These are phyloP conservation scores for Tetragnatha versicolor DNA, from an alignment of 1,140 invertebrate genomes.

Conservation along the genomic window DNA sequence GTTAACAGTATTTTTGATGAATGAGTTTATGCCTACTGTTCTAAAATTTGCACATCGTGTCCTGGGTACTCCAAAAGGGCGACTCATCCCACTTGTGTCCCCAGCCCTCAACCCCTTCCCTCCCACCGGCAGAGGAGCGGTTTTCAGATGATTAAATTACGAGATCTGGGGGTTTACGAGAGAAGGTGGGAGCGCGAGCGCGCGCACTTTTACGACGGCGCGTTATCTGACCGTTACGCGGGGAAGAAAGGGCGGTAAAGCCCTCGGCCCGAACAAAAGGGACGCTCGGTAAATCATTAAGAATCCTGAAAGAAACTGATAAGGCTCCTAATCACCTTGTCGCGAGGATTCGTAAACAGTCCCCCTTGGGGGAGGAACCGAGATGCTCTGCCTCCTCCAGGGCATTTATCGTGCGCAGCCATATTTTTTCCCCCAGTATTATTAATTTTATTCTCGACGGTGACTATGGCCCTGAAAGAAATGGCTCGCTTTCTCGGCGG, in stretches of 20 bases:
- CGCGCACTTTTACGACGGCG: neutral
- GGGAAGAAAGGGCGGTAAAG: no score
- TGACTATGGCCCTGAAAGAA: no score
- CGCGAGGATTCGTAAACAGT: constrained; percentile 60
- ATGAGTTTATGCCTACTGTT: no score
- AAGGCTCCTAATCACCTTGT: constrained; percentile 59
- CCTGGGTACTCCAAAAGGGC: neutral
- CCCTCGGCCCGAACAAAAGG: no score
- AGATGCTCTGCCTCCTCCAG: no score
- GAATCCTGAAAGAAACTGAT: constrained; percentile 56
- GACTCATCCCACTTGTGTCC: constrained; percentile 36
- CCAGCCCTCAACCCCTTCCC: constrained; percentile 4
- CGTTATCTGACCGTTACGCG: constrained; percentile 56
- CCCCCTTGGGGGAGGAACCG: no score
- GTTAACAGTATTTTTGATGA: no score
- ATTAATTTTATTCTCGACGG: no score
- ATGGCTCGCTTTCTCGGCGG: no score
- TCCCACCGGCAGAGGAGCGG: constrained; percentile 47
- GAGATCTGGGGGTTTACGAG: constrained; percentile 55
- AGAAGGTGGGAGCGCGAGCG: constrained; percentile 20
- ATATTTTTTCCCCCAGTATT: no score
- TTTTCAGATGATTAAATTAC: constrained; percentile 57
- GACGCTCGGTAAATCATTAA: constrained; percentile 57
- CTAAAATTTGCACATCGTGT: no score
- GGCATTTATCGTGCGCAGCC: no score